Evolutionary conservation across 2,888 invertebrate species (phyloP).

Genomic region (Zaprionus bogoriensis): DNA sequence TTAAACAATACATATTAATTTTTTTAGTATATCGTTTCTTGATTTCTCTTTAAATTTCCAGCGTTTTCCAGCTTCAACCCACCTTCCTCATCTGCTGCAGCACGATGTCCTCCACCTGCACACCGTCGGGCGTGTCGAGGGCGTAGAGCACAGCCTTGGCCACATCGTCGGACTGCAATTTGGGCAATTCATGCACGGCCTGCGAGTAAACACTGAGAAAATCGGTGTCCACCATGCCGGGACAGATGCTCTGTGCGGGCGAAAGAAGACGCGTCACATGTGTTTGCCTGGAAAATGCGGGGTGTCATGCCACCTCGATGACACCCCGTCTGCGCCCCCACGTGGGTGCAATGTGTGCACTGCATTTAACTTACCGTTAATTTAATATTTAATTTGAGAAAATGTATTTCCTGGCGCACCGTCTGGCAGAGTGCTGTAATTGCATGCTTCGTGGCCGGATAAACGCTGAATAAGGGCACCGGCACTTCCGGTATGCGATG

Average conservation of each 20-base stretch:
- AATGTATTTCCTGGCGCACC: slow-evolving; percentile 84
- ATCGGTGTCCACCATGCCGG: slow-evolving; percentile 86
- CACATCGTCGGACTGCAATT: slow-evolving; percentile 85
- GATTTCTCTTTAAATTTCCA: neutral
- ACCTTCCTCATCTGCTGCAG: slow-evolving; percentile 79
- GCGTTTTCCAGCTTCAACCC: slow-evolving; percentile 17
- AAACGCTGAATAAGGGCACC: slow-evolving; percentile 84
- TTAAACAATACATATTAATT: neutral
- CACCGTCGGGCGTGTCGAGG: slow-evolving; percentile 86
- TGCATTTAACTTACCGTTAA: slow-evolving; percentile 82
- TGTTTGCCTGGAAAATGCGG: slow-evolving; percentile 32
- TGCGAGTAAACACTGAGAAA: slow-evolving; percentile 82
- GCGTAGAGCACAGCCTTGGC: slow-evolving; percentile 86
- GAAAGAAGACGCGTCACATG: slow-evolving; percentile 27
- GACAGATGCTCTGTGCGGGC: slow-evolving; percentile 85
- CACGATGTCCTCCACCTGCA: slow-evolving; percentile 84
- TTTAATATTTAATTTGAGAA: slow-evolving; percentile 83
- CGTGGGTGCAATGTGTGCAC: slow-evolving; percentile 52
- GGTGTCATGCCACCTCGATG: neutral
- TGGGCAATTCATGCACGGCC: slow-evolving; percentile 81
- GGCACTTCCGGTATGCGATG: slow-evolving; percentile 84
- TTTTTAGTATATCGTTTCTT: neutral
- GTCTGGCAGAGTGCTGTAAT: slow-evolving; percentile 85
- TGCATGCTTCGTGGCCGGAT: slow-evolving; percentile 85
- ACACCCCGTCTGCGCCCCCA: neutral